Percentiles rank a stretch among this genome's conserved stretches.
Conservation (phyloP, 1,140 invertebrate genomes). For the Cyclina sinensis region DNA sequence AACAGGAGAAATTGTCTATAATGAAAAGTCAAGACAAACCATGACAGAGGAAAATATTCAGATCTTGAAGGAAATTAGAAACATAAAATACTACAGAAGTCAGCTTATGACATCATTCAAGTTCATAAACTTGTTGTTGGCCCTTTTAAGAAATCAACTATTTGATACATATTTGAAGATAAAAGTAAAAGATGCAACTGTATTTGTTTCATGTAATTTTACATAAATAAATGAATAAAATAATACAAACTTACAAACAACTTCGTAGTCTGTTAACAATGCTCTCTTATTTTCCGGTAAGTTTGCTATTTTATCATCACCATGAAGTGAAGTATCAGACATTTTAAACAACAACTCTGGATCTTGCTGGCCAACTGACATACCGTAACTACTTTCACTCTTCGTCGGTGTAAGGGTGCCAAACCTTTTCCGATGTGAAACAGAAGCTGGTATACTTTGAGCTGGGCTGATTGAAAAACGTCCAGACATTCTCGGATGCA, state of each 20-base stretch:
- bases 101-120: too few relatives aligned
- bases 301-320: neutral
- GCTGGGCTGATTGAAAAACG: constrained; percentile 54
- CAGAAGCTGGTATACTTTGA: constrained; percentile 8
- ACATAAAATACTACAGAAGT: too few relatives aligned
- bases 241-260: constrained; percentile 21
- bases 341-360: constrained; percentile 43
- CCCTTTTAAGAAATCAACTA: too few relatives aligned
- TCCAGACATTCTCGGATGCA: neutral
- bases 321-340: constrained; percentile 28
- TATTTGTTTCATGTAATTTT: too few relatives aligned
- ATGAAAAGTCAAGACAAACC: too few relatives aligned
- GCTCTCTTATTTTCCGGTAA: constrained; percentile 3
- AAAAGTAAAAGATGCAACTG: too few relatives aligned
- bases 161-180: too few relatives aligned
- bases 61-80: too few relatives aligned
- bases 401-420: neutral
- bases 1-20: too few relatives aligned
- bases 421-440: neutral
- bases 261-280: neutral
- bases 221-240: too few relatives aligned
- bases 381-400: constrained; percentile 43
- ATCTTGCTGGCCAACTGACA: neutral
- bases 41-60: too few relatives aligned
- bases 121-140: too few relatives aligned